phyloP scores from a whole-genome alignment of 2,888 invertebrate genomes.

The Phyllotreta cruciferae region DNA sequence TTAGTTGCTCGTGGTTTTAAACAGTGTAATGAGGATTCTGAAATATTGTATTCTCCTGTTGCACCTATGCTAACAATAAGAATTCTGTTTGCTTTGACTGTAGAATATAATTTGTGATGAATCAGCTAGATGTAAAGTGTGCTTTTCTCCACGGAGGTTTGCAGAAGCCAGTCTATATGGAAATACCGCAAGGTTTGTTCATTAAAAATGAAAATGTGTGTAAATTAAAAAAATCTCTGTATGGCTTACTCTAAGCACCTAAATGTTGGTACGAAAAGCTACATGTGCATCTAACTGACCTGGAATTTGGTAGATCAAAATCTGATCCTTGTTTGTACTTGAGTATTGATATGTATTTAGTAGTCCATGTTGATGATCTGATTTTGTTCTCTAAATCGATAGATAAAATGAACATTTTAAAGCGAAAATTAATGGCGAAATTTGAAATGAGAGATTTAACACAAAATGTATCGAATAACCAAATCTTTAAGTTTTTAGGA shows the following conservation, averaged over 20 bases:
- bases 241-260: conserved; percentile 23
- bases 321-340: conserved; percentile 31
- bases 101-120: conserved; percentile 32
- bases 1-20: conserved; percentile 43
- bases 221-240: conserved; percentile 18
- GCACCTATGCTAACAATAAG: conserved; percentile 41
- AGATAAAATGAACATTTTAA: background rate
- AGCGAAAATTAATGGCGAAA: no score
- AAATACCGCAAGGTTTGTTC: conserved; percentile 13
- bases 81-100: conserved; percentile 35
- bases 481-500: background rate
- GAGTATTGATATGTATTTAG: conserved; percentile 19
- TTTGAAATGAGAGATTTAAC: conserved; percentile 1
- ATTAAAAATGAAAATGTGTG: no score
- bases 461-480: background rate
- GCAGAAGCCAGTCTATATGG: conserved; percentile 26
- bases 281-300: conserved; percentile 14
- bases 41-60: conserved; percentile 41
- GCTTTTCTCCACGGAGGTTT: conserved; percentile 33
- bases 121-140: conserved; percentile 36
- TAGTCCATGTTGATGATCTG: conserved; percentile 32
- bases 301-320: conserved; percentile 23
- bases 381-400: conserved; percentile 25
- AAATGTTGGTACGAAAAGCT: conserved; percentile 27
- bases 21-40: no score